Conservation (phyloP, 2,113 vertebrate genomes). For the Heterotilapia buettikoferi region DNA sequence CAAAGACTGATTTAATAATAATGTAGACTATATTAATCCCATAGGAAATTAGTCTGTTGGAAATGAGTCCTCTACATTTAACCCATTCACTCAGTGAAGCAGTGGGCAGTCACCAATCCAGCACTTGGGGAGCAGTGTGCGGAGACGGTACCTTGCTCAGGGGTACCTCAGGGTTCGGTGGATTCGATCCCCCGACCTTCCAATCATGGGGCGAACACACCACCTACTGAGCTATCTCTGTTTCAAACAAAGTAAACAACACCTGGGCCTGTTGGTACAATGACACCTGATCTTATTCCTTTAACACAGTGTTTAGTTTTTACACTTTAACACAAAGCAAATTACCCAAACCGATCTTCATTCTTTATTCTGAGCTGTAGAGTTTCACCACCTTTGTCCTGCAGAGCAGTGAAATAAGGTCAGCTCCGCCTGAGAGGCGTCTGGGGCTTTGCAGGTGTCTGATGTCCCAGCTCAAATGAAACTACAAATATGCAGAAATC, state of each 20-base stretch:
- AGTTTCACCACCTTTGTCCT: slow-evolving; percentile 11
- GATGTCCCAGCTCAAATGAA: neutral
- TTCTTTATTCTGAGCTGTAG: neutral
- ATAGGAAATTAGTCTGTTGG: neutral
- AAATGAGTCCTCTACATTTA: neutral
- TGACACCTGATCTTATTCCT: neutral
- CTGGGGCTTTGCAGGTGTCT: slow-evolving; percentile 3
- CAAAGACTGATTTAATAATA: neutral
- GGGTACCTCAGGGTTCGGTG: neutral
- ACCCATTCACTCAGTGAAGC: neutral
- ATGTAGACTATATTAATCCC: neutral
- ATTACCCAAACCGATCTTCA: neutral
- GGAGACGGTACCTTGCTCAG: neutral
- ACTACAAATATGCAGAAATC: neutral
- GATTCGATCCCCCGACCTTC: neutral
- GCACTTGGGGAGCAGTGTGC: neutral
- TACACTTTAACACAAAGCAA: neutral
- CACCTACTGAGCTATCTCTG: neutral
- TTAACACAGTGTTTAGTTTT: neutral
- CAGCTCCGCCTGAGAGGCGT: neutral
- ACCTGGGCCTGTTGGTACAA: neutral
- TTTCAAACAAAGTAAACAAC: neutral
- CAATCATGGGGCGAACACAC: neutral
- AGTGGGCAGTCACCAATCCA: neutral
- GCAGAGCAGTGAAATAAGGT: neutral